Evolutionary conservation across 1,140 invertebrate genomes (phyloP), one percentile per base, ranked within the genome.

Genomic region (Brachionus paranguensis): DNA sequence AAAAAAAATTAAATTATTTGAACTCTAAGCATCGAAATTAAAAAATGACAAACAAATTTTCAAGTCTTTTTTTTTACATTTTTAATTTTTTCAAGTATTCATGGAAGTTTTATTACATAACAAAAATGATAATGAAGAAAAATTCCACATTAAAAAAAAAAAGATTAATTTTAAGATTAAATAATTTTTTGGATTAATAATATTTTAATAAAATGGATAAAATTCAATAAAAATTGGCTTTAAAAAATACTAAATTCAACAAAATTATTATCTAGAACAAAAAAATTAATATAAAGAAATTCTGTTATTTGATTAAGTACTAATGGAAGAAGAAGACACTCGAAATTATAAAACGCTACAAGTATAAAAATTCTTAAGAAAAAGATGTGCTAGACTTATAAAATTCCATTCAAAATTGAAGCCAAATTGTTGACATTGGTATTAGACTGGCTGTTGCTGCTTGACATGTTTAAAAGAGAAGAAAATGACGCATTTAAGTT

Each of bases 371-470:
- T 68, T 68, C 33, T 11, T 64, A n/a, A 64, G 17, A 68, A 33
- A 68, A 72, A 41, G 8, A 24, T 41, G 17, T 41, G 12, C 33
- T 47, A 72, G 41, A 72, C 6, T 76, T 76, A 76, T 76, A 76
- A 76, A 76, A 76, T 76, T 53, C 72, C 72, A 50, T 76, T 76
- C 27, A 76, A 76, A 76, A 76, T 76, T 33, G 72, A 76, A 27
- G 45, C 72, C 43, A 76, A 76, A 76, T 76, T 76, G 20, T 76
- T 76, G 11, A 50, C 72, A 76, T 76, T 76, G 20, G 45, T 45
- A 24, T 45, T 74, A n/a, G 72, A 76, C 33, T 76, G 72, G 47
- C 20, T 74, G 14, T 10, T 74, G 14, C n/a, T 50, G 24, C n/a
- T 76, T 12, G 72, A 76, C 17, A 76, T 8, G n/a, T 72, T 72